phyloP scores from a whole-genome alignment of 1,140 invertebrate genomes.

The Cotesia vestalis region DNA sequence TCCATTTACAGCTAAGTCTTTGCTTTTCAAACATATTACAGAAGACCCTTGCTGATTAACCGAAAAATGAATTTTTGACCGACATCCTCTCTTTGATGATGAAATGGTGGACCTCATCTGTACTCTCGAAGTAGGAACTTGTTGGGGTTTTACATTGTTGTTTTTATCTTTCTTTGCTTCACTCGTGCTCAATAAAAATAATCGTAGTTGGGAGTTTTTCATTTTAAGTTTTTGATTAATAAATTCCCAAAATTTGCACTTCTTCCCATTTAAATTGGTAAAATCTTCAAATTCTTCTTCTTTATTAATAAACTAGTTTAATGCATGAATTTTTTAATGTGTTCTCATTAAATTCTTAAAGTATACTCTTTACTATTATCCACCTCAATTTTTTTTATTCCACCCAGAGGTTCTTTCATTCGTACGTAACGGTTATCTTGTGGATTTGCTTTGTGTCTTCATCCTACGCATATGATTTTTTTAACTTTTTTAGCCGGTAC shows the following conservation, averaged over 20 bases:
- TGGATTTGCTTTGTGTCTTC: neutral
- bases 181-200: neutral
- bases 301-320: neutral
- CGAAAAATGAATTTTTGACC: neutral
- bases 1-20: neutral
- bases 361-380: constrained; percentile 10
- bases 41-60: neutral
- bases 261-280: neutral
- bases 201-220: neutral
- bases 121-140: neutral
- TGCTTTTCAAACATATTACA: constrained; percentile 2
- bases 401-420: constrained; percentile 8
- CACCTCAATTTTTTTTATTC: constrained; percentile 3
- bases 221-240: neutral
- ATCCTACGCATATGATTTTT: neutral
- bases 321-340: neutral
- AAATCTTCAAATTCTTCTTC: neutral
- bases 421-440: too few relatives aligned
- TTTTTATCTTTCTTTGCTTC: neutral
- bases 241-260: constrained; percentile 8
- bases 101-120: neutral
- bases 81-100: neutral
- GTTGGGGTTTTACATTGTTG: constrained; percentile 1
- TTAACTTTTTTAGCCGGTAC: constrained; percentile 8
- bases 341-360: neutral